phyloP scores from a whole-genome alignment of 2,888 invertebrate genomes.

The Sphaerophoria taeniata region DNA sequence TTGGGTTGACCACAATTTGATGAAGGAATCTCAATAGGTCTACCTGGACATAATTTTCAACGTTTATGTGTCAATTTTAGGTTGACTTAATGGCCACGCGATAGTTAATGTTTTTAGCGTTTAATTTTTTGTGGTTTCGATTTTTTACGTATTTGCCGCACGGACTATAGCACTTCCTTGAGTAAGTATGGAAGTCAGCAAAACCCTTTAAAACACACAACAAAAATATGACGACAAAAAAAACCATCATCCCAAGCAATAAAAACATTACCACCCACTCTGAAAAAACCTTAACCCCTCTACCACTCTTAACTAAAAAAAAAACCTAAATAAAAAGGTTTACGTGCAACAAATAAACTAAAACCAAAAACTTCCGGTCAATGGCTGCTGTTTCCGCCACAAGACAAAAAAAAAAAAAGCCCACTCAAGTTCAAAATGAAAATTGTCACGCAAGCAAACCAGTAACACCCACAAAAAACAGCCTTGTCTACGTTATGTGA shows the following conservation, averaged over 20 bases:
- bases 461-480: background rate
- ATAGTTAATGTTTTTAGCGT: no score
- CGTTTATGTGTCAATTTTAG: no score
- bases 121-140: no score
- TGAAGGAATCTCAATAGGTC: no score
- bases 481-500: background rate
- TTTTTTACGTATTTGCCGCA: no score
- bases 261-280: constrained; percentile 45
- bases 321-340: background rate
- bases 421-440: constrained; percentile 47
- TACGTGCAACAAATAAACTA: constrained; percentile 10
- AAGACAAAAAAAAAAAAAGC: background rate
- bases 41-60: no score
- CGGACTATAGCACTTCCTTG: no score
- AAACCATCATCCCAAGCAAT: constrained; percentile 53
- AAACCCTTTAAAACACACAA: background rate
- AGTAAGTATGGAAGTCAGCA: no score
- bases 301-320: background rate
- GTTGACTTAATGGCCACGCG: no score
- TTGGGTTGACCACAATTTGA: no score
- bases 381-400: constrained; percentile 31
- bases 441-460: constrained; percentile 55
- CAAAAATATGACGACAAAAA: constrained; percentile 18
- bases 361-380: constrained; percentile 51
- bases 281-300: constrained; percentile 30